Base-by-base conservation (phyloP, 2,113 vertebrate species). In the Pedetes capensis region DNA sequence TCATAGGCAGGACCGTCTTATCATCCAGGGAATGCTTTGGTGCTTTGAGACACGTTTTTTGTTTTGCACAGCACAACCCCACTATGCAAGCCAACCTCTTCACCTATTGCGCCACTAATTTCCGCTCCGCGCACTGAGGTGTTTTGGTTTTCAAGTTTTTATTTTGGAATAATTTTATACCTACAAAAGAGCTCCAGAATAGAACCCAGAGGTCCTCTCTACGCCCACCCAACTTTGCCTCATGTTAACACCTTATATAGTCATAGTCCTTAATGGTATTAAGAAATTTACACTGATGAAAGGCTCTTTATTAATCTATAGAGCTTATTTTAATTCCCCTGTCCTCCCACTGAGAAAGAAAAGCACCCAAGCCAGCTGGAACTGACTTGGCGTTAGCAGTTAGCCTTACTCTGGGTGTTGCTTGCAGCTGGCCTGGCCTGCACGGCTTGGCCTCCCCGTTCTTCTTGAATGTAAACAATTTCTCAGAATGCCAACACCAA, bases 121-220 rank as follows among this genome's bases (percentile, higher is more conserved):
- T 94, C 75, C 74, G 63, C 74, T 66, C 49, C 75, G 72, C 20
- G 20, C 13, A 22, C 9, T 37, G 7, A 59, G 25, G 79, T 47
- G n/a, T 20, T 74, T 79, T 49, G 49, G 42, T 10, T 64, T 81
- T 49, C 42, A 34, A n/a, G 4, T 37, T 92, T 87, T 88, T 68
- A 59, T 76, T 96, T 94, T 96, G 69, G 32, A 84, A 92, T 80
- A 83, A 75, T 95, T 95, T 95, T 66, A 72, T 64, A 86, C 20
- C 78, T 66, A 61, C 10, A 39, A 51, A 47, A 87, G 84, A 23
- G 25, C 53, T 88, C n/a, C 55, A 88, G 53, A 93, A 57, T 78
- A 64, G 39, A 79, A 66, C 61, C 61, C 3, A 82, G 61, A 74
- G 44, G 89, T 87, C 44, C 37, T 91, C 37, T 57, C 69, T 47